A percentile compares a stretch with the other conserved stretches of the same genome.
Conservation (phyloP, 2,888 invertebrate genomes). For the Spodoptera littoralis region DNA sequence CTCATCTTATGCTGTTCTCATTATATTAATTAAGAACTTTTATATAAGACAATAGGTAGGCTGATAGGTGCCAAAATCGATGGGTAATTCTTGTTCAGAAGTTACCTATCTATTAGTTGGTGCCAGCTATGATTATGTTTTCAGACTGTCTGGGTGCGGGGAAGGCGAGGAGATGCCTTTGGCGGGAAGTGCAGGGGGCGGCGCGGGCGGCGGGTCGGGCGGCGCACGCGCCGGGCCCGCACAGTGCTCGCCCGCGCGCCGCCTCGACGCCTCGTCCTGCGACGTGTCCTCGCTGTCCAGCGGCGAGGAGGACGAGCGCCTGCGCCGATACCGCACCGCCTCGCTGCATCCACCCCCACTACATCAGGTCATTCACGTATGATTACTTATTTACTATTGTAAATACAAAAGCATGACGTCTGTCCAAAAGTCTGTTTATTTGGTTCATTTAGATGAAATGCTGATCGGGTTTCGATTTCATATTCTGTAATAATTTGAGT, state of each 20-base stretch:
- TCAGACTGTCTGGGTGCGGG: slow-evolving; percentile 83
- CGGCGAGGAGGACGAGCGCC: slow-evolving; percentile 86
- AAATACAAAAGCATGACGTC: no score
- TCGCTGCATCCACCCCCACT: slow-evolving; percentile 59
- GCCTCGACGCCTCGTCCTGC: slow-evolving; percentile 85
- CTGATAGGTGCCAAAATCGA: no score
- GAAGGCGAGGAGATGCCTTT: slow-evolving; percentile 86
- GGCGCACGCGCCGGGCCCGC: slow-evolving; percentile 79
- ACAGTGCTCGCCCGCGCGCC: slow-evolving; percentile 84
- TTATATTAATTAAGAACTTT: no score
- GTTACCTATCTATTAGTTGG: no score
- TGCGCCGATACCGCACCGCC: slow-evolving; percentile 84
- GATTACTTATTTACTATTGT: no score
- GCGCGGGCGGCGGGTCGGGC: slow-evolving; percentile 38
- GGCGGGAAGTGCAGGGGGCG: slow-evolving; percentile 69
- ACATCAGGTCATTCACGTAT: slow-evolving; percentile 50
- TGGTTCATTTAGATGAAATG: no score
- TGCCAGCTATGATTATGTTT: slow-evolving; percentile 4
- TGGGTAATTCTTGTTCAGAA: no score
- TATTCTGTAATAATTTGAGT: no score
- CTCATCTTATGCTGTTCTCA: neutral
- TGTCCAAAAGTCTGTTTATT: no score
- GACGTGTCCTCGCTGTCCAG: slow-evolving; percentile 86
- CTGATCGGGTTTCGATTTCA: no score
- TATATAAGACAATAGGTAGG: no score